A percentile compares a stretch with the other conserved stretches of the same genome.
These are phyloP conservation scores for Ophiothrix spiculata DNA, from an alignment of 35 echinoderm and acorn worm genomes.

Conservation along the genomic window DNA sequence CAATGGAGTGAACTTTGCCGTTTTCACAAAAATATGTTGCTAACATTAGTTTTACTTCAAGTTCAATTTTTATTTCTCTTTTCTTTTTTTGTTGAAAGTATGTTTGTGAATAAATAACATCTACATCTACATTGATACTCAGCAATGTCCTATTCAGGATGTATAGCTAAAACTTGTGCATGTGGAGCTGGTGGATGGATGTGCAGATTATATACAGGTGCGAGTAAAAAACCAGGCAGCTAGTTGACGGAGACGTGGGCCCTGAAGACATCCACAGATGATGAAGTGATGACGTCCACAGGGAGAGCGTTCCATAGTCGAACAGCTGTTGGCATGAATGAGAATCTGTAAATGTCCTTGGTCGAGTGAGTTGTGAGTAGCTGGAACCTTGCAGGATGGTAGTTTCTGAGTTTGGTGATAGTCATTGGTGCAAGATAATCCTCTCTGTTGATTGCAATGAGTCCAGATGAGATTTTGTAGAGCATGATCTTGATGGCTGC, in stretches of 20 bases:
- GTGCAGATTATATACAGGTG: neutral
- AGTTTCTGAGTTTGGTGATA: neutral
- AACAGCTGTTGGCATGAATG: slow-evolving; percentile 37
- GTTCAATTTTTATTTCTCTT: too few species aligned
- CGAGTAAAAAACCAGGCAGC: neutral
- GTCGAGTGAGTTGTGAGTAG: slow-evolving; percentile 14
- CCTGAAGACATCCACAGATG: slow-evolving; percentile 19
- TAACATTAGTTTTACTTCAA: too few species aligned
- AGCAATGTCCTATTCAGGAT: slow-evolving; percentile 21
- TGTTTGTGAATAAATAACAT: too few species aligned
- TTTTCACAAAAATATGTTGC: too few species aligned
- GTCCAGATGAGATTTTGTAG: slow-evolving; percentile 33
- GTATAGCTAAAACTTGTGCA: neutral
- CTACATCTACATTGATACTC: too few species aligned
- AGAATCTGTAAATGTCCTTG: neutral
- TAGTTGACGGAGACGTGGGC: neutral
- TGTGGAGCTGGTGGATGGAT: slow-evolving; percentile 13
- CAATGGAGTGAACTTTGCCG: too few species aligned
- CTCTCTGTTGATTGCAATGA: slow-evolving; percentile 4
- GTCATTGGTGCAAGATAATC: neutral
- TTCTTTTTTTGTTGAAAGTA: too few species aligned
- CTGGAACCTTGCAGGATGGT: slow-evolving; percentile 28
- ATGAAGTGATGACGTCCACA: slow-evolving; percentile 6
- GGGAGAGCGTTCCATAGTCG: slow-evolving; percentile 2
- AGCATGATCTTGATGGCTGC: slow-evolving; percentile 34